phyloP scores from a whole-genome alignment of 2,113 vertebrate genomes.

The Henicopernis longicauda region DNA sequence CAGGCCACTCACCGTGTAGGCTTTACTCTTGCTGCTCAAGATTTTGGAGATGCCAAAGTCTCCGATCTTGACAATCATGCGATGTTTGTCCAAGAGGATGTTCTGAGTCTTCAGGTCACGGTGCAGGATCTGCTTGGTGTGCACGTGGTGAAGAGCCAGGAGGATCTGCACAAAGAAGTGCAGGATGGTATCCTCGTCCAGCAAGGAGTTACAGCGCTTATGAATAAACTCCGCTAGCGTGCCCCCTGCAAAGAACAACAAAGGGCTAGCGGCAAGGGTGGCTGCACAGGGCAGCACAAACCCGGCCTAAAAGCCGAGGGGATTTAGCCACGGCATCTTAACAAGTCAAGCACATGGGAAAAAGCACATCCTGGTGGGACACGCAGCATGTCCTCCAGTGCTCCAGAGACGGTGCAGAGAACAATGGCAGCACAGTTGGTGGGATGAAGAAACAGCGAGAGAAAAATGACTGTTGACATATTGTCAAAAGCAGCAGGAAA shows the following conservation, averaged over 20 bases:
- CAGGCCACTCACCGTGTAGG: conserved; percentile 84
- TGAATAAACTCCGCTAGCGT: conserved; percentile 96
- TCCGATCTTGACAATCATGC: conserved; percentile 95
- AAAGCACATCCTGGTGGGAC: background rate
- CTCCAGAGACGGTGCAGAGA: rapidly evolving
- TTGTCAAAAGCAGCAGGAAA: conserved; percentile 8
- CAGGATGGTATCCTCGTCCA: conserved; percentile 96
- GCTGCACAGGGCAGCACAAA: background rate
- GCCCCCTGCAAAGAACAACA: conserved; percentile 76
- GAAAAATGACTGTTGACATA: background rate
- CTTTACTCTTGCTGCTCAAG: conserved; percentile 98
- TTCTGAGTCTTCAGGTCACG: conserved; percentile 98
- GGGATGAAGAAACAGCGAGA: background rate
- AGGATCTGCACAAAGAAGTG: conserved; percentile 98
- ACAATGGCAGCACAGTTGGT: background rate
- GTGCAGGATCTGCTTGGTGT: conserved; percentile 96
- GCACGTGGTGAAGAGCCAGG: conserved; percentile 92
- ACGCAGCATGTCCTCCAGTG: background rate
- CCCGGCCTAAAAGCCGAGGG: rapidly evolving
- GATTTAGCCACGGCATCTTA: background rate
- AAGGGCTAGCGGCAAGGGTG: background rate
- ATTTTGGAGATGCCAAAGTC: conserved; percentile 99
- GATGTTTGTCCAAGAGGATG: conserved; percentile 95
- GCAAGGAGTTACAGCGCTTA: conserved; percentile 93
- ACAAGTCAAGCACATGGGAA: background rate